Conservation (phyloP, 2,113 vertebrate species). For the Cygnus atratus region DNA sequence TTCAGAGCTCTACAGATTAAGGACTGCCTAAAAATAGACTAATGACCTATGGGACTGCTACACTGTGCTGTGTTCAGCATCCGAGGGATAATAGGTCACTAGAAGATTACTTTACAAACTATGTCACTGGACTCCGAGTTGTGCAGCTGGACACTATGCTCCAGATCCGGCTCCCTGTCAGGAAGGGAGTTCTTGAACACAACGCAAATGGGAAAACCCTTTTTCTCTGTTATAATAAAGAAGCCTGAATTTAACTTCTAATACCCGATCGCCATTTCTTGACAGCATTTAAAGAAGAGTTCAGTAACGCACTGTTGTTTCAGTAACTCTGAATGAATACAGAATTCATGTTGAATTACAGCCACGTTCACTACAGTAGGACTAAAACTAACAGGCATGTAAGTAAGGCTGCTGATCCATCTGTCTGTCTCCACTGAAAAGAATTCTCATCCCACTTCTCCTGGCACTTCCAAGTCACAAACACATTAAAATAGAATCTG, state of each 20-base stretch:
- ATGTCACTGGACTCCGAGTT: background rate
- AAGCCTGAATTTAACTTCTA: background rate
- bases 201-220: background rate
- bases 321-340: background rate
- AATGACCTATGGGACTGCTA: constrained; percentile 10
- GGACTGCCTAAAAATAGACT: constrained; percentile 57
- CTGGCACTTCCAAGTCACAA: background rate
- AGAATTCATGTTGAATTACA: background rate
- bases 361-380: background rate
- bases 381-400: background rate
- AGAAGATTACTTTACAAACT: constrained; percentile 49
- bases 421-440: background rate
- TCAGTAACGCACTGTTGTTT: background rate
- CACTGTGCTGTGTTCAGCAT: constrained; percentile 38
- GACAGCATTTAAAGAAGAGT: background rate
- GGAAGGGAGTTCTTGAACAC: background rate
- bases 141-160: background rate
- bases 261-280: background rate
- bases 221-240: background rate
- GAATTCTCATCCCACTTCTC: background rate
- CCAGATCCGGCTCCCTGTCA: background rate
- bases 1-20: constrained; percentile 62
- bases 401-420: background rate
- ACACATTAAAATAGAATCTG: background rate
- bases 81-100: constrained; percentile 19